Base-by-base conservation (phyloP, 53 echinoderm and acorn worm species). In the Zoroaster sp. region DNA sequence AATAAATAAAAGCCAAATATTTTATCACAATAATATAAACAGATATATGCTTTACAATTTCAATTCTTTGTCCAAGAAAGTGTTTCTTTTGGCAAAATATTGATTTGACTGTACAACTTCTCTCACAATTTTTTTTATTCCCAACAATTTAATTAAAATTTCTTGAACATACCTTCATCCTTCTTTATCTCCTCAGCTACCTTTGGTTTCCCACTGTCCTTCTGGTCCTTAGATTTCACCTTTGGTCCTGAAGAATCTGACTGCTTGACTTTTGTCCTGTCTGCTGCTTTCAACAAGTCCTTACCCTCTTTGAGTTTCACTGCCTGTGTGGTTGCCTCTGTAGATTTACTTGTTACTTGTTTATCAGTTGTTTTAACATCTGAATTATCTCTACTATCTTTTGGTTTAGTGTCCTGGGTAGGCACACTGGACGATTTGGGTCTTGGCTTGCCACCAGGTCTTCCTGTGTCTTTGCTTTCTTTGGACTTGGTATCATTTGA, bases 201-300 rank as follows among this genome's bases (percentile, higher is more conserved):
- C 31, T 85, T 85, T 17, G 85, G 23, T 38, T 85, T 85, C 85
- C 53, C 53, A 46, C 30, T 47, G 40, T 33, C 69, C 85, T 85
- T 70, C 54, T 52, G 35, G 31, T 85, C 85, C 49, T 85, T 85
- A 11, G 81, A 20, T 39, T 67, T 81, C 12, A 54, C 43, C 43
- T 81, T 81, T 43, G 23, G 42, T 4, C 66, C 81, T 6, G 66
- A 25, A 30, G 31, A 13, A 36, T 78, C 71, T 14, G 85, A 0
- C 8, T 30, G 7, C 38, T 71, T 83, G 15, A 0, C 42, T 3
- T 33, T 42, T 43, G 41, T 18, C 17, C 32, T 41, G 31, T 45
- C 69, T 17, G 35, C 43, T 17, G n/a, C 68, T 44, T 47, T 66
- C 35, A 37, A 35, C 20, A 12, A 10, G 31, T 82, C 68, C n/a